Conservation (phyloP, 2,797 vertebrate species). For the Linurgus olivaceus region DNA sequence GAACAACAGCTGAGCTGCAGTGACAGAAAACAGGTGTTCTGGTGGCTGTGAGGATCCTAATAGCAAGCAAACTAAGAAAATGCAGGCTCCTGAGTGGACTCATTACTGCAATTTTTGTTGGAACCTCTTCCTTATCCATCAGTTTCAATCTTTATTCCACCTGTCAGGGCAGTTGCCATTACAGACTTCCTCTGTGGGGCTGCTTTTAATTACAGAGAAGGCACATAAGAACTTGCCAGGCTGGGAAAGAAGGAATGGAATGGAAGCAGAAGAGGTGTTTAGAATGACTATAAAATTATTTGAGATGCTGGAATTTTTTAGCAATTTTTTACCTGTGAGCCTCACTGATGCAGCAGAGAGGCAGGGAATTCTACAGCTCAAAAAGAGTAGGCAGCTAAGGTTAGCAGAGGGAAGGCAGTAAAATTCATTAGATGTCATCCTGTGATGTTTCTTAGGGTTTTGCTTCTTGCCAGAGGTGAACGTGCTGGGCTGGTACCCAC, state of each 20-base stretch:
- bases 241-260: background rate
- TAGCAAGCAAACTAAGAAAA: background rate
- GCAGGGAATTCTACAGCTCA: background rate
- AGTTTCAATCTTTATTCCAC: background rate
- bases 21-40: constrained; percentile 37
- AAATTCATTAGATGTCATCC: background rate
- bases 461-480: background rate
- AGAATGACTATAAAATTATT: background rate
- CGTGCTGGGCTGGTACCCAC: background rate
- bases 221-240: background rate
- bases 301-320: background rate
- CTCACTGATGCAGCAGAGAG: background rate
- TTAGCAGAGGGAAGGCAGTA: background rate
- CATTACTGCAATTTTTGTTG: background rate
- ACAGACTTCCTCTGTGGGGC: background rate
- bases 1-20: constrained; percentile 34
- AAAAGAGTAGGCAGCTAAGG: background rate
- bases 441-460: background rate
- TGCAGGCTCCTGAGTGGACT: background rate
- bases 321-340: background rate
- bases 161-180: background rate
- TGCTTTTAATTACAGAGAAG: background rate
- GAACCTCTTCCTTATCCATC: background rate
- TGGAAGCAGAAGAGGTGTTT: background rate
- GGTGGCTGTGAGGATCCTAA: background rate